Evolutionary conservation across 2,888 invertebrate species (phyloP).

Genomic region (Vanessa cardui): DNA sequence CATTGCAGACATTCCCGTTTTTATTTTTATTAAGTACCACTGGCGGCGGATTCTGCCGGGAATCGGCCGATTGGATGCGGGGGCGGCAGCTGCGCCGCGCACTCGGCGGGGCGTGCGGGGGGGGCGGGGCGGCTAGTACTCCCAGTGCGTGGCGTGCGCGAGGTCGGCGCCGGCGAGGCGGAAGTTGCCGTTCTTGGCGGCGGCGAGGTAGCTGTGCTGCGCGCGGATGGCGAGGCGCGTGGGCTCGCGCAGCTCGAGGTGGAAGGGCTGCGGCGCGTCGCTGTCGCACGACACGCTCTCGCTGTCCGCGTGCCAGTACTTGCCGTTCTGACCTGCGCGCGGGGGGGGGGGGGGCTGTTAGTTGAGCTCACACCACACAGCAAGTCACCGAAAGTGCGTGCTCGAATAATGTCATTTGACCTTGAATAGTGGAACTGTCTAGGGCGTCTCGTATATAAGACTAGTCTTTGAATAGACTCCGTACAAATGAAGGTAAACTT

Average conservation of each 20-base stretch:
- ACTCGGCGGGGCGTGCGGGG: slow-evolving; percentile 42
- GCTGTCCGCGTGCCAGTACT: slow-evolving; percentile 96
- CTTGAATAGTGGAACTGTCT: too few species aligned
- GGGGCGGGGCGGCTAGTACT: slow-evolving; percentile 85
- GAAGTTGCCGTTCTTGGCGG: slow-evolving; percentile 96
- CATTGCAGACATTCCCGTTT: slow-evolving; percentile 72
- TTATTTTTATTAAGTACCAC: slow-evolving; percentile 59
- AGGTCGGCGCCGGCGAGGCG: slow-evolving; percentile 91
- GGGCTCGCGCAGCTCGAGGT: slow-evolving; percentile 95
- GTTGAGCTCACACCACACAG: too few species aligned
- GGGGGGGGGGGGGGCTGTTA: too few species aligned
- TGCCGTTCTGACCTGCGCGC: slow-evolving; percentile 91
- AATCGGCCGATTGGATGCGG: slow-evolving; percentile 68
- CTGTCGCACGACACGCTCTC: slow-evolving; percentile 94
- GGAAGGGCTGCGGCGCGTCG: slow-evolving; percentile 92
- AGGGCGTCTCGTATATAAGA: too few species aligned
- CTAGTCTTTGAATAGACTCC: too few species aligned
- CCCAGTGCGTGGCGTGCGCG: slow-evolving; percentile 94
- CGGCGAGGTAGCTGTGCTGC: slow-evolving; percentile 88
- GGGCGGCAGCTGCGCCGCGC: slow-evolving; percentile 53
- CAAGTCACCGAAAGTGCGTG: too few species aligned
- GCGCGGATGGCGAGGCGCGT: slow-evolving; percentile 95
- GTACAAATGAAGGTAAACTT: too few species aligned
- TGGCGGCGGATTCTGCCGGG: slow-evolving; percentile 64
- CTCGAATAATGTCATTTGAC: too few species aligned